Percentiles rank a stretch among this genome's conserved stretches.
These are phyloP conservation scores for Tretioscincus oriximinensis DNA, from an alignment of 2,113 vertebrate genomes.

Conservation along the genomic window DNA sequence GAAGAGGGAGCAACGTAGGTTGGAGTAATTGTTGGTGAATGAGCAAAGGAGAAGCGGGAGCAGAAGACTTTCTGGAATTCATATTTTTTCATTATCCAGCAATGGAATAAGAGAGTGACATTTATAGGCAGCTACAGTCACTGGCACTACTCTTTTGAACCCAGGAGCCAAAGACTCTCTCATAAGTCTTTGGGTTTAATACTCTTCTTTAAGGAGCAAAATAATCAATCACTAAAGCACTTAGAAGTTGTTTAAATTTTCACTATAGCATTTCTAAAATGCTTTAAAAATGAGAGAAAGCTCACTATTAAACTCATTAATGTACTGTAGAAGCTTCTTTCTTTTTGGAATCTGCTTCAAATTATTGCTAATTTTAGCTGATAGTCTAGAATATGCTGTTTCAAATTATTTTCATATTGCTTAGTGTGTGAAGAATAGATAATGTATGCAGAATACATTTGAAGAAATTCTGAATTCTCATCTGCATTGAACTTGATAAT, in stretches of 20 bases:
- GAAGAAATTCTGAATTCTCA: not conserved
- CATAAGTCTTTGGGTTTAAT: not conserved
- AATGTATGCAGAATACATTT: constrained; percentile 9
- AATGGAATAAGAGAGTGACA: too few relatives aligned
- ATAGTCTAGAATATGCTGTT: not conserved
- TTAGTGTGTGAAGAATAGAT: not conserved
- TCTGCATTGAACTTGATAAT: constrained; percentile 2
- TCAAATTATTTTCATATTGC: constrained; percentile 11
- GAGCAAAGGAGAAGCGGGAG: too few relatives aligned
- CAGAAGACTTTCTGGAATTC: too few relatives aligned
- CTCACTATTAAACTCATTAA: not conserved
- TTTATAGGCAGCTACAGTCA: not conserved
- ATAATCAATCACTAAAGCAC: not conserved
- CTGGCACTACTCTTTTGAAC: not conserved
- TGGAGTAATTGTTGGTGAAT: not conserved
- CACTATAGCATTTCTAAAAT: constrained; percentile 19
- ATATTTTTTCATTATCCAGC: too few relatives aligned
- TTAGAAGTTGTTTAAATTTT: not conserved
- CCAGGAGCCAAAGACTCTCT: not conserved
- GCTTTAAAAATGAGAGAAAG: not conserved
- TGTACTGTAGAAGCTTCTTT: constrained; percentile 6
- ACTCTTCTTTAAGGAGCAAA: not conserved
- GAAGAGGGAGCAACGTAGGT: not conserved
- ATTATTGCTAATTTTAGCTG: constrained; percentile 7
- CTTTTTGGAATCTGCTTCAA: constrained; percentile 8